Evolutionary conservation across 2,888 invertebrate genomes (phyloP).

Genomic region (Drosophila merina): DNA sequence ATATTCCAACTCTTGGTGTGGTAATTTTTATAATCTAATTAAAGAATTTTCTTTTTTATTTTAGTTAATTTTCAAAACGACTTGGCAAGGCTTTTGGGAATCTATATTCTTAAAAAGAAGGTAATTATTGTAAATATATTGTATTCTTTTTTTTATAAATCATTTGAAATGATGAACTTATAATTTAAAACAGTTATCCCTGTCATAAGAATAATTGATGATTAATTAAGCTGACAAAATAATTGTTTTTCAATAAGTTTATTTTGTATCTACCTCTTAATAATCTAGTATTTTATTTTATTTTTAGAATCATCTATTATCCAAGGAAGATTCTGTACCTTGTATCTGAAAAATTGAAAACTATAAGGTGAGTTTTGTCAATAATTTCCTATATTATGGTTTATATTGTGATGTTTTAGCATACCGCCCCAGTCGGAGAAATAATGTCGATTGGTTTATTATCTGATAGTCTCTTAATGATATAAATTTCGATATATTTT

Average conservation of each 20-base stretch:
- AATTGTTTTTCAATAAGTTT: not conserved
- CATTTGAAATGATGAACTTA: constrained; percentile 30
- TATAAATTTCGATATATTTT: no score
- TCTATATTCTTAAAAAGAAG: not conserved
- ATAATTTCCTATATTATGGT: not conserved
- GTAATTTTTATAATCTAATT: not conserved
- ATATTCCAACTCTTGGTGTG: no score
- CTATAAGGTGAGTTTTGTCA: constrained; percentile 24
- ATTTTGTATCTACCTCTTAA: not conserved
- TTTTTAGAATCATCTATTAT: not conserved
- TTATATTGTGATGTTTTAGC: constrained; percentile 36
- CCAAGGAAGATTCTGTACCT: not conserved
- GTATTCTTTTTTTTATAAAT: no score
- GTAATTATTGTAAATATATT: not conserved
- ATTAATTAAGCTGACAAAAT: constrained; percentile 13
- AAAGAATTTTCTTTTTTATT: not conserved
- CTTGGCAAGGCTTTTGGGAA: not conserved
- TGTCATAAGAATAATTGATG: constrained; percentile 45
- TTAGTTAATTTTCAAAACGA: not conserved
- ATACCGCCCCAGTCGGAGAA: constrained; percentile 59
- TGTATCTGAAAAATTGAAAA: not conserved
- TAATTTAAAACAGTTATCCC: constrained; percentile 50
- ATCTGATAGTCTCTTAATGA: constrained; percentile 29
- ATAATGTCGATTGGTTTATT: constrained; percentile 53
- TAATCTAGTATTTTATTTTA: not conserved